A percentile compares a stretch with the other conserved stretches of the same genome.
Conservation (phyloP, 1,140 invertebrate species). For the Anoplolepis gracilipes region DNA sequence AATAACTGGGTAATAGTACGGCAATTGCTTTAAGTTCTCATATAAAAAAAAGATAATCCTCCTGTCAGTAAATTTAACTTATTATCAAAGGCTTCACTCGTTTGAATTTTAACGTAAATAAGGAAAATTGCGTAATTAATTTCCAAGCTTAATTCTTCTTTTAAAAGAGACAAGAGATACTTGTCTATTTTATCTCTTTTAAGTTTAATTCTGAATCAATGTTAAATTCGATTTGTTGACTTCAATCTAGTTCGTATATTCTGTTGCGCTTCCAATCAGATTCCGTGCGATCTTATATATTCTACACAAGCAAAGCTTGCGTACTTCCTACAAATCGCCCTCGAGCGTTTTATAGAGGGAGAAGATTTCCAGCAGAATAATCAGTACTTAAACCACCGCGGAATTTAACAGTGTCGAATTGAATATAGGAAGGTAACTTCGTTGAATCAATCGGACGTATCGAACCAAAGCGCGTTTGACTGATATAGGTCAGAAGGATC, state of each 20-base stretch:
- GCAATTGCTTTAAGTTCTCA: constrained; percentile 40
- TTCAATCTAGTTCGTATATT: constrained; percentile 9
- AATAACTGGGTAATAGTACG: constrained; percentile 51
- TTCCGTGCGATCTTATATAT: constrained; percentile 45
- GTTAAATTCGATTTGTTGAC: not conserved
- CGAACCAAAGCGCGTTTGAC: constrained; percentile 38
- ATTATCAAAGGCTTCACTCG: not conserved
- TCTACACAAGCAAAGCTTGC: constrained; percentile 24
- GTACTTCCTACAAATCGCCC: constrained; percentile 3
- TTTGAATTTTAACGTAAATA: not conserved
- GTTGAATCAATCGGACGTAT: constrained; percentile 30
- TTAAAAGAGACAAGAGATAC: too few species aligned
- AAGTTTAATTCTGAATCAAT: constrained; percentile 4
- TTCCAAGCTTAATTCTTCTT: constrained; percentile 4
- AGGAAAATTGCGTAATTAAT: not conserved
- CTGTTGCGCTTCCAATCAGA: constrained; percentile 23
- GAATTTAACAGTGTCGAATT: constrained; percentile 41
- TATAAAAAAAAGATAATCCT: constrained; percentile 18
- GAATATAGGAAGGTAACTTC: constrained; percentile 53
- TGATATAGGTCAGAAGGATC: constrained; percentile 61
- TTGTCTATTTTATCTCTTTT: not conserved
- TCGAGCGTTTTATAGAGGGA: constrained; percentile 34
- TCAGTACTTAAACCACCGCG: constrained; percentile 53
- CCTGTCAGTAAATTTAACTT: not conserved
- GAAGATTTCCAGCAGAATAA: constrained; percentile 44